Conservation (phyloP, 2,888 invertebrate genomes). For the Tenthredo livida region DNA sequence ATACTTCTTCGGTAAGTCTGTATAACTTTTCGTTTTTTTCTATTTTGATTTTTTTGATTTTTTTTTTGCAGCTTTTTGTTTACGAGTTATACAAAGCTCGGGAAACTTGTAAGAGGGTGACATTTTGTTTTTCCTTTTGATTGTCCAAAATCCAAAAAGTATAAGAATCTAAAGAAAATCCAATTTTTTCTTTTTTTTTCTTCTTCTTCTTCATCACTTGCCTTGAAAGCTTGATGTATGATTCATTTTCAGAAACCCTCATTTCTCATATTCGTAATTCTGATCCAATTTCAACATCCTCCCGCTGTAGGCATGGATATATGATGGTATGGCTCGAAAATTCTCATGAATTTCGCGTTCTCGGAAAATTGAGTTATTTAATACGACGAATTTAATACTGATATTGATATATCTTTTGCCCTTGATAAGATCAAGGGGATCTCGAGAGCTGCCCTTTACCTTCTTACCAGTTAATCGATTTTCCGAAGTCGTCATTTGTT, state of each 20-base stretch:
- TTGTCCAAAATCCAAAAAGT: background rate
- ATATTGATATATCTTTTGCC: background rate
- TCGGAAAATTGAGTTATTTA: background rate
- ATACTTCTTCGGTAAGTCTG: background rate
- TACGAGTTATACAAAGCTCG: background rate
- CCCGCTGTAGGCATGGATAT: background rate
- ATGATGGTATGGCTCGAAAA: background rate
- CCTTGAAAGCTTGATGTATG: background rate
- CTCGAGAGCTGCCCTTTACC: background rate
- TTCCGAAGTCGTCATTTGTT: constrained; percentile 2
- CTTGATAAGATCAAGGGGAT: constrained; percentile 15
- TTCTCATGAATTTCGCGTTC: background rate
- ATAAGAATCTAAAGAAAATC: background rate
- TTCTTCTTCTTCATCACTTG: background rate
- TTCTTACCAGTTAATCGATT: background rate
- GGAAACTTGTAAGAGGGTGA: background rate
- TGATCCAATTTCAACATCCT: background rate
- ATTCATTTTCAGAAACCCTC: background rate
- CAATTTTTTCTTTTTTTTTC: background rate
- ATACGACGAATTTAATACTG: background rate
- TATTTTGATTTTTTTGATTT: background rate
- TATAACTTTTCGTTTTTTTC: background rate
- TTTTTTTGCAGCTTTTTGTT: background rate
- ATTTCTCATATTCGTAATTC: background rate
- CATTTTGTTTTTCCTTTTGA: background rate